Evolutionary conservation across 2,888 invertebrate species (phyloP), one percentile per base, ranked within the genome.

Genomic region (Auanema freiburgensis): DNA sequence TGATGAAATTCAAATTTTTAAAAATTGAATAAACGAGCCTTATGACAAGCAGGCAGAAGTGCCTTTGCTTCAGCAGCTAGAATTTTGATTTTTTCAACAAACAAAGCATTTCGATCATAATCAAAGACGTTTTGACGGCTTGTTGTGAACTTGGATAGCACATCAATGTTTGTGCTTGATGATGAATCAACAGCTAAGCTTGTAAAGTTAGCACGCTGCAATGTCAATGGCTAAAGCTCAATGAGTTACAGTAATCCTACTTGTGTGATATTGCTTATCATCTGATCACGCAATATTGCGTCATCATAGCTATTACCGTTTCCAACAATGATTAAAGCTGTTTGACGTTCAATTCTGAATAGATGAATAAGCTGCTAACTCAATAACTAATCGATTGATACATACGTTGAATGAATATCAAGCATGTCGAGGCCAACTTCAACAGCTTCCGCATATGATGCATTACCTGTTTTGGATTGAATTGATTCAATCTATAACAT

Each of bases 371-470:
- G n/a, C 21, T 21, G 3, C 46, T 46, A 6, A 46, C 10, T 21
- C 10, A 6, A 6, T 46, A 21, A 21, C 16, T 3, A 46, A 46
- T n/a, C n/a, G n/a, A n/a, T n/a, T n/a, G n/a, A 46, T 46, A 10
- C 6, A 5, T 18, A 46, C 46, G 21, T 46, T 16, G 46, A 46
- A 10, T 21, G 46, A 46, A 5, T 46, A 10, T 65, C 67, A 57
- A 68, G 72, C 54, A 75, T 69, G 41, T 72, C 62, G 21, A 74
- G 43, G 11, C 63, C 76, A 18, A 57, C 53, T 16, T 62, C 57
- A n/a, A 77, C 61, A 14, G 76, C 77, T 24, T 65, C 60, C 14
- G 78, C 62, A 55, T 77, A 77, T 18, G 67, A 59, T 14, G 78
- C 63, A 12, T 66, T 56, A 41, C 69, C 76, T 16, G 44, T 23